These are phyloP conservation scores for Rugalucina vietnamica DNA, from an alignment of 2,888 invertebrate genomes.

Conservation along the genomic window DNA sequence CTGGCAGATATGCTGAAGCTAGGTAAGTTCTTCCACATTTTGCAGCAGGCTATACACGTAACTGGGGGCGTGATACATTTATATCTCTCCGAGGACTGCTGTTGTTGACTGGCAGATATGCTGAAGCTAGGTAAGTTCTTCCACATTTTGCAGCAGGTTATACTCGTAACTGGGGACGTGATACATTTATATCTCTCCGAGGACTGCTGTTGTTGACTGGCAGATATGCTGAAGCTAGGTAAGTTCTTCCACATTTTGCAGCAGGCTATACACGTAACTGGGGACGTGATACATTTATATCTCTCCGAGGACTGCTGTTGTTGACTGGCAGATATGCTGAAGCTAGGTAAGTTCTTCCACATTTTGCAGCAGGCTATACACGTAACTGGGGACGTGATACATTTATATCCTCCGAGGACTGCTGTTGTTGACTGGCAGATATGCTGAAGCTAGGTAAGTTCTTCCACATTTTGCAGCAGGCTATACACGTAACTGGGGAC, in stretches of 20 bases:
- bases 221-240: conserved; percentile 92
- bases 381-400: conserved; percentile 99
- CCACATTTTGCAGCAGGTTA: conserved; percentile 98
- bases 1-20: conserved; percentile 93
- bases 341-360: conserved; percentile 94
- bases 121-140: conserved; percentile 92
- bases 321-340: conserved; percentile 93
- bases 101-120: conserved; percentile 92
- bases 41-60: conserved; percentile 96
- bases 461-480: conserved; percentile 94
- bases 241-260: conserved; percentile 85
- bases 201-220: conserved; percentile 95
- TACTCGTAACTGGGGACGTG: conserved; percentile 99
- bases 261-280: conserved; percentile 98
- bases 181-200: conserved; percentile 97
- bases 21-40: conserved; percentile 85
- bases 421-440: conserved; percentile 93
- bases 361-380: conserved; percentile 97
- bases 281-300: conserved; percentile 99
- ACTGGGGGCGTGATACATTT: conserved; percentile 99
- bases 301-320: conserved; percentile 94
- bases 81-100: conserved; percentile 95
- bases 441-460: conserved; percentile 90
- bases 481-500: conserved; percentile 99
- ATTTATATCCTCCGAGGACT: conserved; percentile 97